phyloP scores from a whole-genome alignment of 2,113 vertebrate species.

The Cynocephalus volans region DNA sequence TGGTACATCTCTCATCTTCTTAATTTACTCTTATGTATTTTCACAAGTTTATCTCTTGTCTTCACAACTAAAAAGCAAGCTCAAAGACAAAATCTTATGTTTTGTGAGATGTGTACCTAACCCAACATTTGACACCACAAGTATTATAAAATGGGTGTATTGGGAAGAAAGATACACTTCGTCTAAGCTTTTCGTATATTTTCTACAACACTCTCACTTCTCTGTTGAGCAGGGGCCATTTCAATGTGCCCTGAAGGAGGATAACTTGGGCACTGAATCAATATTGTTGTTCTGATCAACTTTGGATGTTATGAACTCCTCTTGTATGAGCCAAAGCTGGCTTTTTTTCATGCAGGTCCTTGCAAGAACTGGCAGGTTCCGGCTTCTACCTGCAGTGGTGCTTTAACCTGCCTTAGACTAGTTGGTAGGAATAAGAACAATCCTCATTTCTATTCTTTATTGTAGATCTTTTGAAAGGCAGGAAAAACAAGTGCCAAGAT shows the following conservation, averaged over 20 bases:
- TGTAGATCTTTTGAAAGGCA: not conserved
- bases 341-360: not conserved
- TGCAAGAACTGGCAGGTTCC: constrained; percentile 14
- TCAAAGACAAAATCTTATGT: not conserved
- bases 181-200: not conserved
- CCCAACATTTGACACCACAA: not conserved
- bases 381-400: not conserved
- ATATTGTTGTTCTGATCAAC: not conserved
- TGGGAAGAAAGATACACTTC: not conserved
- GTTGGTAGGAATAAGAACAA: not conserved
- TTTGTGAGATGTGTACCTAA: not conserved
- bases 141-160: not conserved
- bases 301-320: not conserved
- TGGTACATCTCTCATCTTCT: not conserved
- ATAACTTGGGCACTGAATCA: not conserved
- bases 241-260: not conserved
- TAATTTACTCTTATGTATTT: constrained; percentile 11
- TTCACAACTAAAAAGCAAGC: not conserved
- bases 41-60: not conserved
- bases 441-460: not conserved
- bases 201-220: not conserved
- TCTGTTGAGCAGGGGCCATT: not conserved
- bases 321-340: not conserved
- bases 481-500: not conserved
- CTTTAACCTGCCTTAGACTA: not conserved